A percentile compares a stretch with the other conserved stretches of the same genome.
Conservation (phyloP, 2,888 invertebrate species). For the Stenodema calcarata region DNA sequence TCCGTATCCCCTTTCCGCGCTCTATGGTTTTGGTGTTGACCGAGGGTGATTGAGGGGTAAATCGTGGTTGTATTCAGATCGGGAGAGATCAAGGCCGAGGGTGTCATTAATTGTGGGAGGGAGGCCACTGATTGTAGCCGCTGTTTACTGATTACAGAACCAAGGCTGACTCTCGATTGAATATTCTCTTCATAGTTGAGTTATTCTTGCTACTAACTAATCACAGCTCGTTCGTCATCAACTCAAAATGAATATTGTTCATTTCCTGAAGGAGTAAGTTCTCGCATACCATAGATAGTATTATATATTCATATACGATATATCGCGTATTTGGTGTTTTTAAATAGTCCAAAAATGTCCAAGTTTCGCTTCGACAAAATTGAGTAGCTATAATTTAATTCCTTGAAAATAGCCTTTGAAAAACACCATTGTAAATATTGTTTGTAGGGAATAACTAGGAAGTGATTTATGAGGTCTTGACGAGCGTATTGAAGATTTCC, state of each 20-base stretch:
- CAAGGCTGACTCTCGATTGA: neutral
- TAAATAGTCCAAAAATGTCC: too few relatives aligned
- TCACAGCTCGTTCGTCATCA: neutral
- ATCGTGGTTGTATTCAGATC: neutral
- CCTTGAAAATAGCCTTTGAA: too few relatives aligned
- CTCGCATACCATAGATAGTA: too few relatives aligned
- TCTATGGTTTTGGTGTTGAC: neutral
- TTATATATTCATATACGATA: too few relatives aligned
- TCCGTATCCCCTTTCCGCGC: neutral
- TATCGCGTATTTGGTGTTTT: too few relatives aligned
- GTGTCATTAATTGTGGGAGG: neutral
- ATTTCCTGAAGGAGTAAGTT: neutral
- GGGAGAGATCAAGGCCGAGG: neutral
- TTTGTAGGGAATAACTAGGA: too few relatives aligned
- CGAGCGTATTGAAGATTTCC: too few relatives aligned
- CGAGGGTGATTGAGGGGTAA: neutral
- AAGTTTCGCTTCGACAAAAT: too few relatives aligned
- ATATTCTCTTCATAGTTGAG: neutral
- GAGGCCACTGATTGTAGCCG: neutral
- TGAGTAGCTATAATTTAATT: too few relatives aligned
- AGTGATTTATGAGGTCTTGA: too few relatives aligned
- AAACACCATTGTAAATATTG: too few relatives aligned
- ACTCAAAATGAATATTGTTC: neutral
- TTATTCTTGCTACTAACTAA: neutral
- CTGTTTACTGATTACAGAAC: neutral